Conservation (phyloP, 1,140 invertebrate species). For the Notospermus geniculatus region DNA sequence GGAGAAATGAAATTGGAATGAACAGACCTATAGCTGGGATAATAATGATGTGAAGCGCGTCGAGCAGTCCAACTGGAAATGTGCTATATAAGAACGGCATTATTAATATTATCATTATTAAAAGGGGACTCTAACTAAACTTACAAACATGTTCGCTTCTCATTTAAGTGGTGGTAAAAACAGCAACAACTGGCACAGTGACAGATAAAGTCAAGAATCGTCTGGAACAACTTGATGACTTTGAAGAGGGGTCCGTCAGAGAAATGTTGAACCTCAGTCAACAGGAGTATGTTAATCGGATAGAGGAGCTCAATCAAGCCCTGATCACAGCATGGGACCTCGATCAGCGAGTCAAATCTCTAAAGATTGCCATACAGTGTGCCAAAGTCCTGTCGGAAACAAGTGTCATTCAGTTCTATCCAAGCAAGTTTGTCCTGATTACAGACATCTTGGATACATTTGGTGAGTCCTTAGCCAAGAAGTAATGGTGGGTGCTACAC, state of each 20-base stretch:
- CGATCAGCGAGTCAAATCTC: slow-evolving; percentile 90
- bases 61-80: no score
- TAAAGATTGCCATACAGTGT: slow-evolving; percentile 96
- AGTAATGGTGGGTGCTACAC: neutral
- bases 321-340: slow-evolving; percentile 85
- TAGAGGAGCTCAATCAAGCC: slow-evolving; percentile 87
- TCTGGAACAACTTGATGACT: slow-evolving; percentile 90
- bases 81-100: no score
- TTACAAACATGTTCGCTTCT: neutral
- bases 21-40: no score
- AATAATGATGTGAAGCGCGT: no score
- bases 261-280: slow-evolving; percentile 83
- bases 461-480: slow-evolving; percentile 62
- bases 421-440: slow-evolving; percentile 94
- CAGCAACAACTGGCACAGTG: slow-evolving; percentile 65
- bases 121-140: no score
- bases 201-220: slow-evolving; percentile 88
- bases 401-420: slow-evolving; percentile 89
- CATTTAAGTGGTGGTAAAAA: slow-evolving; percentile 48
- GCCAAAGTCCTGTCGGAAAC: slow-evolving; percentile 88
- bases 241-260: slow-evolving; percentile 80
- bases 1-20: no score
- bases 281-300: slow-evolving; percentile 83
- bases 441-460: slow-evolving; percentile 95
- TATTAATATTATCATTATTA: no score